Conservation (phyloP, 2,113 vertebrate species). For the Vulpes lagopus region DNA sequence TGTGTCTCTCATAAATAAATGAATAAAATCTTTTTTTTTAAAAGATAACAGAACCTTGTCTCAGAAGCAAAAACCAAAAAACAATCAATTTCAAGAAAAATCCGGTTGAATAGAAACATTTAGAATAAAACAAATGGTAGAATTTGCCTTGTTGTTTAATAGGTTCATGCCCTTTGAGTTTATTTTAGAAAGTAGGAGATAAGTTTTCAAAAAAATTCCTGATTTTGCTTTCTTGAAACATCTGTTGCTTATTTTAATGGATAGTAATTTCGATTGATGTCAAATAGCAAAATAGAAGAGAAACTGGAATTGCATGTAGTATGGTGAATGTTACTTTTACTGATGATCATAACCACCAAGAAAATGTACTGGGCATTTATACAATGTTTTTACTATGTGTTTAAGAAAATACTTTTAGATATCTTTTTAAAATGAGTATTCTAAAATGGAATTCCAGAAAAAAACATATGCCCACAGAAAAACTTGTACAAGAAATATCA, state of each 20-base stretch:
- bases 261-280: not conserved
- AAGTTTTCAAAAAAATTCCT: slow-evolving; percentile 10
- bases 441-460: slow-evolving; percentile 28
- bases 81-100: slow-evolving; percentile 5
- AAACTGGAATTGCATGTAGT: not conserved
- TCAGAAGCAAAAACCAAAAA: not conserved
- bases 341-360: not conserved
- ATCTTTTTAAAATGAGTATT: slow-evolving; percentile 17
- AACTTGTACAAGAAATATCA: slow-evolving; percentile 9
- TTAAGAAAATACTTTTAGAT: slow-evolving; percentile 61
- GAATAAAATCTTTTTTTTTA: too few relatives aligned
- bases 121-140: slow-evolving; percentile 19
- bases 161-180: slow-evolving; percentile 1
- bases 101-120: not conserved
- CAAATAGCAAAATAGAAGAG: not conserved
- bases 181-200: not conserved
- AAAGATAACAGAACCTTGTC: not conserved
- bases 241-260: slow-evolving; percentile 14
- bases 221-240: slow-evolving; percentile 16
- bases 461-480: not conserved
- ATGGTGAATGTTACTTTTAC: not conserved
- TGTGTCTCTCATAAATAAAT: too few relatives aligned
- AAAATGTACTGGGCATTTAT: not conserved
- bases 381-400: slow-evolving; percentile 7
- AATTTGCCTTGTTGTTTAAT: not conserved